phyloP scores from a whole-genome alignment of 2,888 invertebrate species.

The Polyploca ridens region DNA sequence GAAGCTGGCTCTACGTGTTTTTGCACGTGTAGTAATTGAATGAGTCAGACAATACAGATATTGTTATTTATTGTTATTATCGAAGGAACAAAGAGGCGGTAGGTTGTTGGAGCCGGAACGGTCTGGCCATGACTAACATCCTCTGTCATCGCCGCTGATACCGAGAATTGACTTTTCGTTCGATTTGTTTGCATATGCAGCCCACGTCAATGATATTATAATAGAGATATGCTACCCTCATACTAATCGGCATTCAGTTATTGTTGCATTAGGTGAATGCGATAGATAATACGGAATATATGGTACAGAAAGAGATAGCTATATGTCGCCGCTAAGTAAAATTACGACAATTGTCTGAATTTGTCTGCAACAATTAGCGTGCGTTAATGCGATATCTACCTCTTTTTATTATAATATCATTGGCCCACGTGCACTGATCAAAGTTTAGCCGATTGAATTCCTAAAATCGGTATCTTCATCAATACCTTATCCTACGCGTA shows the following conservation, averaged over 20 bases:
- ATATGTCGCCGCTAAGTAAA: too few relatives aligned
- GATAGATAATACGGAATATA: too few relatives aligned
- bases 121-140: constrained; percentile 50
- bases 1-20: not conserved
- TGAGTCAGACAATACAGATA: constrained; percentile 8
- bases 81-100: constrained; percentile 19
- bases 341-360: too few relatives aligned
- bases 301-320: too few relatives aligned
- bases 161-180: constrained; percentile 46
- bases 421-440: constrained; percentile 40
- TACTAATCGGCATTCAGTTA: too few relatives aligned
- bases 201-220: too few relatives aligned
- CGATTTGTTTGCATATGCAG: constrained; percentile 36
- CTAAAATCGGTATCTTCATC: constrained; percentile 13
- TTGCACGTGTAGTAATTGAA: constrained; percentile 11
- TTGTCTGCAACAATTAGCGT: too few relatives aligned
- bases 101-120: constrained; percentile 41
- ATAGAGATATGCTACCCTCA: too few relatives aligned
- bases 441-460: constrained; percentile 32
- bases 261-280: too few relatives aligned
- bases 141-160: constrained; percentile 45
- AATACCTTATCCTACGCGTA: not conserved
- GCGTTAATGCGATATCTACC: too few relatives aligned
- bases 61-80: constrained; percentile 3
- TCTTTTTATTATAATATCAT: too few relatives aligned